These are phyloP conservation scores for Heliothis peltigera DNA, from an alignment of 2,888 invertebrate species.

Conservation along the genomic window DNA sequence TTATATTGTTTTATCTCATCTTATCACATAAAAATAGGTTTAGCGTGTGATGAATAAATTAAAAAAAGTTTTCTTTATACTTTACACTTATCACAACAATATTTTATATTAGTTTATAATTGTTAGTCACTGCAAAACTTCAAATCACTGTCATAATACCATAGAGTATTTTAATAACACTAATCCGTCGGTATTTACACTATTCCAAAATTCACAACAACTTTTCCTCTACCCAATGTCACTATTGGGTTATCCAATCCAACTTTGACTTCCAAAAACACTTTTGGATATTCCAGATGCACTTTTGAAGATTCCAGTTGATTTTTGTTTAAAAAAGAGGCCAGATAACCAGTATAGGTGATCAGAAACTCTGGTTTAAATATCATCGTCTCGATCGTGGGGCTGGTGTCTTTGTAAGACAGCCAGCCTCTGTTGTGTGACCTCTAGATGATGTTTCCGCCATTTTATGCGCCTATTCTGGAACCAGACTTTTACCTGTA, in stretches of 20 bases:
- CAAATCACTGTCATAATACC: neutral
- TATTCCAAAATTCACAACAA: neutral
- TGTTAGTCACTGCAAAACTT: too few species aligned
- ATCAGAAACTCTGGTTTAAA: slow-evolving; percentile 49
- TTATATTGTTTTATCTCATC: too few species aligned
- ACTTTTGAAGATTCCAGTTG: too few species aligned
- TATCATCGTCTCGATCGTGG: slow-evolving; percentile 81
- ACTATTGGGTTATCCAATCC: neutral
- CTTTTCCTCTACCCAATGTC: neutral
- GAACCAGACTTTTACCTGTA: slow-evolving; percentile 96
- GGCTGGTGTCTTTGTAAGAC: slow-evolving; percentile 86
- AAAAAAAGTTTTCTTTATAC: too few species aligned
- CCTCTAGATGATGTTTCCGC: slow-evolving; percentile 98
- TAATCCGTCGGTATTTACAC: slow-evolving; percentile 2
- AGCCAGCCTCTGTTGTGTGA: slow-evolving; percentile 96
- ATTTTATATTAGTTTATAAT: too few species aligned
- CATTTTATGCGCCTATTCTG: slow-evolving; percentile 98
- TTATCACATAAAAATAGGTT: too few species aligned
- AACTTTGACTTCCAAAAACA: neutral
- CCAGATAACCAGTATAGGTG: neutral
- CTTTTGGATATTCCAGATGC: neutral
- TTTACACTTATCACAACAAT: too few species aligned
- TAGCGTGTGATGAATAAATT: too few species aligned
- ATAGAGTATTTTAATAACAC: too few species aligned
- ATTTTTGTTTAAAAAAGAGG: too few species aligned